Base-by-base conservation (phyloP, 2,888 invertebrate species). In the Cephus nigrinus region DNA sequence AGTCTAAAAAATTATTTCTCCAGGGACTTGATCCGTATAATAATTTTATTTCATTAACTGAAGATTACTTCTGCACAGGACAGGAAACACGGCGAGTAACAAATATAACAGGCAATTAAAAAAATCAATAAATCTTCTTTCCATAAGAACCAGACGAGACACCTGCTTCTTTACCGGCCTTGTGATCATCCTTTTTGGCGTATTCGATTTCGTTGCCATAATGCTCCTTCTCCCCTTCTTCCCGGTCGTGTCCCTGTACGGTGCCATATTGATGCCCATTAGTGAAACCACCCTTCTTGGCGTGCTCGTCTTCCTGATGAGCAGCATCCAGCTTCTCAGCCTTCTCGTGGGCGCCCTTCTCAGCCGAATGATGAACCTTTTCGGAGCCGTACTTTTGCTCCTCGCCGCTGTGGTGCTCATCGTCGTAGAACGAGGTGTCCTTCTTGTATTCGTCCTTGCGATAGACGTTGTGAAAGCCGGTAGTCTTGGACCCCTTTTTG, bases 401-500 rank as follows among this genome's bases (percentile, higher is more conserved):
- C 33, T 92, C 91, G 4, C 93, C 94, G 80, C 91, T 93, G 12
- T 92, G 92, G 89, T 93, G 93, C 79, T 93, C 92, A 76, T 93
- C 93, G 86, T 93, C 94, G 84, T 93, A 94, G 89, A 94, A 93
- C 79, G 93, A 91, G 85, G 93, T 93, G 78, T 94, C 93, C 85
- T 94, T 94, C 82, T 94, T 93, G 85, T 93, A 94, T 86, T 94
- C 94, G 83, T 94, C 94, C 88, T 93, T 94, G 85, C 94, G 94
- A 79, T 93, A 93, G 1, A 94, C 92, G 82, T 92, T 92, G 83
- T 94, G 93, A 86, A 93, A 94, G 3, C 94, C 94, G 83, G 92
- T 92, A 0, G 93, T 93, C 86, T 94, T 94, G 31, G 92, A 92
- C 0, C 94, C 94, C 86, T 93, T 94, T 82, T 91, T 92, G 83